Evolutionary conservation across 2,888 invertebrate species (phyloP).

Genomic region (Iselma pallidipennis): DNA sequence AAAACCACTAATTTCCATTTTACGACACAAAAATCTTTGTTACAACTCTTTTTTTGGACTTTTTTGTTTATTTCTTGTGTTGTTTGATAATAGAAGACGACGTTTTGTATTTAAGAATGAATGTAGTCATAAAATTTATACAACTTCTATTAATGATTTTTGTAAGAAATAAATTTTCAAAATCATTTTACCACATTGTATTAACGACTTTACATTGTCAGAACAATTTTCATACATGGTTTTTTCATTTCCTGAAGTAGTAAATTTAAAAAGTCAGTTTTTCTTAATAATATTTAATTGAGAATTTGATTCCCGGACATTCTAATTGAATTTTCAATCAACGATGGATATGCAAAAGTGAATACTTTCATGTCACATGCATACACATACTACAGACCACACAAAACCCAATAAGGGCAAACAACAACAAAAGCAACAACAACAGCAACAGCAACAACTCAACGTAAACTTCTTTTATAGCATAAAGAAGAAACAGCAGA

Average conservation of each 20-base stretch:
- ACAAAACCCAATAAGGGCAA: slow-evolving; percentile 18
- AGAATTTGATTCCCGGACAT: neutral
- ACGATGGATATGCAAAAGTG: neutral
- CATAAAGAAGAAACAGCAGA: slow-evolving; percentile 1
- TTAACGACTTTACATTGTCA: too few species aligned
- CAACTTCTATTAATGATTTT: too few species aligned
- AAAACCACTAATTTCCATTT: neutral
- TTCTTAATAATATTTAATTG: neutral
- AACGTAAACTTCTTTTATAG: neutral
- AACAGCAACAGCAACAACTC: neutral
- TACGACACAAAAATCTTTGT: too few species aligned
- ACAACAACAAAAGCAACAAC: neutral
- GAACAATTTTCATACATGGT: too few species aligned
- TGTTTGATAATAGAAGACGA: neutral
- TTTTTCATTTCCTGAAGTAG: neutral
- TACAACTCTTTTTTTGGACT: neutral
- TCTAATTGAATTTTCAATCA: too few species aligned
- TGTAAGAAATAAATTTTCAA: too few species aligned
- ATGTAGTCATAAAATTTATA: neutral
- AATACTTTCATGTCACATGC: neutral
- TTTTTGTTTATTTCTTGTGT: neutral
- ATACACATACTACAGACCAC: slow-evolving; percentile 18
- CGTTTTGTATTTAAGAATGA: neutral
- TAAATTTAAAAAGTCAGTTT: neutral
- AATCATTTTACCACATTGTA: too few species aligned